A percentile compares a stretch with the other conserved stretches of the same genome.
phyloP scores from a whole-genome alignment of 2,113 vertebrate species.

The Apus apus region DNA sequence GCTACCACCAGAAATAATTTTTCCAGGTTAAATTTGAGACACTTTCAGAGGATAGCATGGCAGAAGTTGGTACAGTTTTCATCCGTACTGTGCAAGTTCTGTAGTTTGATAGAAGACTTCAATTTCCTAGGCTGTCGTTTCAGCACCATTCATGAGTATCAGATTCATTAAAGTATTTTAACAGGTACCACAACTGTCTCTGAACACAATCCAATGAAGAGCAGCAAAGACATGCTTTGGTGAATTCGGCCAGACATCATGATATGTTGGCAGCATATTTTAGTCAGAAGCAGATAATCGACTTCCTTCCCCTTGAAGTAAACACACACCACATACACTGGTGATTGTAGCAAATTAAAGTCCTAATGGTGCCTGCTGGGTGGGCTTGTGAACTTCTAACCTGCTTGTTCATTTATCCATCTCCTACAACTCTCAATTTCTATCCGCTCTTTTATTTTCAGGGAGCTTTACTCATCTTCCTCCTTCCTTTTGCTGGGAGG shows the following conservation, averaged over 20 bases:
- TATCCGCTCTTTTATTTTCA: conserved; percentile 48
- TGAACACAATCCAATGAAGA: conserved; percentile 42
- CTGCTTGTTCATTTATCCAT: conserved; percentile 69
- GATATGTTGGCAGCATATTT: conserved; percentile 44
- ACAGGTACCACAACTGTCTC: conserved; percentile 63
- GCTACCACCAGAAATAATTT: conserved; percentile 26
- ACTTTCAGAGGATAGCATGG: conserved; percentile 1
- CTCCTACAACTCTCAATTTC: conserved; percentile 28
- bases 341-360: conserved; percentile 69
- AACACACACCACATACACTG: background rate
- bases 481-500: conserved; percentile 52
- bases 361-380: conserved; percentile 65
- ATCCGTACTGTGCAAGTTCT: conserved; percentile 14
- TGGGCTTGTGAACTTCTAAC: conserved; percentile 69
- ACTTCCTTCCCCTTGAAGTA: conserved; percentile 54
- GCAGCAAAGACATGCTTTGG: conserved; percentile 54
- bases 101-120: conserved; percentile 58
- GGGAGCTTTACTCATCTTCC: conserved; percentile 34
- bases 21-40: conserved; percentile 40
- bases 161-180: conserved; percentile 67
- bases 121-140: conserved; percentile 63
- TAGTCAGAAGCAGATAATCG: conserved; percentile 54
- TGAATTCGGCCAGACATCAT: conserved; percentile 42
- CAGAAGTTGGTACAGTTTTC: conserved; percentile 38
- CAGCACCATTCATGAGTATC: conserved; percentile 61